Evolutionary conservation across 2,113 vertebrate genomes (phyloP).

Genomic region (Microcebus ravelobensis): DNA sequence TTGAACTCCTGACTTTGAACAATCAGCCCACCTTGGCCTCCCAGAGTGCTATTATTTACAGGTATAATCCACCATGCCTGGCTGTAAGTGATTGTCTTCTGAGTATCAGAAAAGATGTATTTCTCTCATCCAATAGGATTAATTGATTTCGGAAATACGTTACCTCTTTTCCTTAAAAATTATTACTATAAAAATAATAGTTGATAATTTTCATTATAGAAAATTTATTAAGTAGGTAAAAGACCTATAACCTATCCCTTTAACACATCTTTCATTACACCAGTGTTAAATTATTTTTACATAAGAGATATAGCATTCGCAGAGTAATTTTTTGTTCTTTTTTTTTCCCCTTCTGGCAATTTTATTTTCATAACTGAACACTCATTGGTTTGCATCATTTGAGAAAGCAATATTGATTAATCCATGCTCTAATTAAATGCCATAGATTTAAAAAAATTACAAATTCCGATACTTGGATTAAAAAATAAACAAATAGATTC

Average conservation of each 20-base stretch:
- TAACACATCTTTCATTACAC: not conserved
- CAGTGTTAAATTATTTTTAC: conserved; percentile 46
- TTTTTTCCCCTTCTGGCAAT: conserved; percentile 55
- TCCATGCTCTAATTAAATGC: conserved; percentile 69
- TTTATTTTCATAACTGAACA: conserved; percentile 56
- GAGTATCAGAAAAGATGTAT: not conserved
- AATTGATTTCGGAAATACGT: conserved; percentile 20
- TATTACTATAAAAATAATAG: conserved; percentile 6
- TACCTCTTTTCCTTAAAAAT: not conserved
- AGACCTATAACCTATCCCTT: not conserved
- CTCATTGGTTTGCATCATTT: conserved; percentile 68
- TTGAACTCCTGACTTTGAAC: too few species aligned
- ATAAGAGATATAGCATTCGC: conserved; percentile 39
- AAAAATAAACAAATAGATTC: conserved; percentile 66
- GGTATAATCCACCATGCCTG: too few species aligned
- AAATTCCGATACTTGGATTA: conserved; percentile 34
- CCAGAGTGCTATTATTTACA: too few species aligned
- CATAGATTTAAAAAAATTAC: conserved; percentile 29
- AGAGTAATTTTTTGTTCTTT: conserved; percentile 62
- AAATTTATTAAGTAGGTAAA: conserved; percentile 26
- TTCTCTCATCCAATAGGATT: not conserved
- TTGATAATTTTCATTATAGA: not conserved
- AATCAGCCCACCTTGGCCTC: too few species aligned
- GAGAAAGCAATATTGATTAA: conserved; percentile 78
- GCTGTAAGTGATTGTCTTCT: not conserved